Base-by-base conservation (phyloP, 2,113 vertebrate species). In the Micronisus gabar region DNA sequence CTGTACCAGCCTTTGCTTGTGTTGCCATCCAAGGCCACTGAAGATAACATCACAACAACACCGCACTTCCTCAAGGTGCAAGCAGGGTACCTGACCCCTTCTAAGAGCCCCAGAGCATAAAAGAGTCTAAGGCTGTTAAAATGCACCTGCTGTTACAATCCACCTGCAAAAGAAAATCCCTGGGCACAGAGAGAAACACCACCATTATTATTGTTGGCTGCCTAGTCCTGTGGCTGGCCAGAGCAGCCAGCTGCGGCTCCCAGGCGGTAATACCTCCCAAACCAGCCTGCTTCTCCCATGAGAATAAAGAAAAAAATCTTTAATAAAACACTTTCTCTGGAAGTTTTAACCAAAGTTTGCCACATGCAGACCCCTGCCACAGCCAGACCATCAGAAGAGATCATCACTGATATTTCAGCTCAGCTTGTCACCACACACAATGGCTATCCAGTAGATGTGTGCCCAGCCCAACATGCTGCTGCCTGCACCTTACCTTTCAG, bases 401-500 rank as follows among this genome's bases (percentile, higher is more conserved):
- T 7, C 4, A 4, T 22, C 59, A 13, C 21, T 5, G 14, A 5
- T 17, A 13, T 7, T 74, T 22, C 71, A 61, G 62, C 32, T 66
- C 84, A 47, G 81, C 71, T 58, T 40, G 20, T 16, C 43, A 48
- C 2, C 58, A 30, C 17, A 38, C 4, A 4, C 32, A 16, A 2
- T 0, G 32, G 36, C 47, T 5, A 26, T 4, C 15, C 15, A 47
- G 40, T 66, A 79, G 47, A 16, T 1, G 2, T 2, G 13, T 20
- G 32, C 32, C 55, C 52, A 66, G 79, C 59, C 58, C 62, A 32
- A 5, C 36, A 13, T 6, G 10, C 52, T 32, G n/a, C 68, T 30
- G 55, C 36, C 50, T 68, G 55, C 26, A 19, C 47, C 95, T 96
- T 96, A 99, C 99, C 99, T 99, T 98, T 96, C 21, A 81, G 97